These are phyloP conservation scores for Tiliacea citrago DNA, from an alignment of 2,888 invertebrate species.

Conservation along the genomic window DNA sequence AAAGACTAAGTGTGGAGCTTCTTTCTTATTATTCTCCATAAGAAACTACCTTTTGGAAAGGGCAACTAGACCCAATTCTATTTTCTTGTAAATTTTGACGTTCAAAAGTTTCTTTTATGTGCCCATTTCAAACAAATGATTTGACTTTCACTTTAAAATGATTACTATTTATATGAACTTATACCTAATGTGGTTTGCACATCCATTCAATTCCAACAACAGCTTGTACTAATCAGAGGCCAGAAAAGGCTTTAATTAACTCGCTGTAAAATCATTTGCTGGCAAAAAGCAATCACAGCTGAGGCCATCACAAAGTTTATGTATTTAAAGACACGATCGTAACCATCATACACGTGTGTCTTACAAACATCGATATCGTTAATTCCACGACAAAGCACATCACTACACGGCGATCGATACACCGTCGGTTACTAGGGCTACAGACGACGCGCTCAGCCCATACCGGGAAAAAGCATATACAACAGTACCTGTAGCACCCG, in stretches of 20 bases:
- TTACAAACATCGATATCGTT: conserved; percentile 31
- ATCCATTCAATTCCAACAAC: not conserved
- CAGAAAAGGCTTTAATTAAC: not conserved
- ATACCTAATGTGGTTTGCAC: not conserved
- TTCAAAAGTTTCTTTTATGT: too few species aligned
- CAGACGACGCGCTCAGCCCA: conserved; percentile 69
- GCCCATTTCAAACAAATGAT: too few species aligned
- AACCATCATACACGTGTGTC: not conserved
- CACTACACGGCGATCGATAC: conserved; percentile 75
- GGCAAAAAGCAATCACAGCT: not conserved
- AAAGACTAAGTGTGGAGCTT: too few species aligned
- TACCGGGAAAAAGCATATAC: conserved; percentile 48
- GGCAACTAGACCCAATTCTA: too few species aligned
- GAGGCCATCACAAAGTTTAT: not conserved
- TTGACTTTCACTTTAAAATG: too few species aligned
- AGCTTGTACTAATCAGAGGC: not conserved
- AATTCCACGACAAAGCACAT: not conserved
- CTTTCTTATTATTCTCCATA: too few species aligned
- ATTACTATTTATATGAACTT: too few species aligned
- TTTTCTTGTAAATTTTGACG: too few species aligned
- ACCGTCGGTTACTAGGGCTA: conserved; percentile 79
- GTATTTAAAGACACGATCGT: not conserved
- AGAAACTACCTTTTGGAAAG: too few species aligned
- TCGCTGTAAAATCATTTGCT: not conserved
- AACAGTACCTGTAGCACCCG: conserved; percentile 45